Evolutionary conservation across 1,140 invertebrate genomes (phyloP).

Genomic region (Camponotus pennsylvanicus): DNA sequence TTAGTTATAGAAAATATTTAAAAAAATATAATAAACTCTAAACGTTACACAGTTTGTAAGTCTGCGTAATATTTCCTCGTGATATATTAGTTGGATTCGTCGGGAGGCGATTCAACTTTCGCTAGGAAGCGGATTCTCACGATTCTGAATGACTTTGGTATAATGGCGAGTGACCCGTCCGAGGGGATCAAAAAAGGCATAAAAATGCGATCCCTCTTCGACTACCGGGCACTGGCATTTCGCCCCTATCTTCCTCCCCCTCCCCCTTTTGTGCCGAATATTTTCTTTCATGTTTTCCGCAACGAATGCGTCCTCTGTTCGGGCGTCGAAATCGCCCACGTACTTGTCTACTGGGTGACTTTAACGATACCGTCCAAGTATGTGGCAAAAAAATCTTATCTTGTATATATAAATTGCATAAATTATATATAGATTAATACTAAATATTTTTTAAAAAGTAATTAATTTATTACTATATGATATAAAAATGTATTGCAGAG

Average conservation of each 20-base stretch:
- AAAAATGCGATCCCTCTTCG: constrained; percentile 33
- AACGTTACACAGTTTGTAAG: background rate
- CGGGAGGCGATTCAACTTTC: background rate
- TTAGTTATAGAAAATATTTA: too few relatives aligned
- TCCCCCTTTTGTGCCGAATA: background rate
- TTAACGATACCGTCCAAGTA: constrained; percentile 66
- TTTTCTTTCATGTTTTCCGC: constrained; percentile 56
- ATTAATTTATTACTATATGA: background rate
- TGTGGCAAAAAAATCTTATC: background rate
- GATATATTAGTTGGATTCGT: constrained; percentile 5
- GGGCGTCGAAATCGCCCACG: constrained; percentile 77
- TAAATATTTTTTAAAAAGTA: background rate
- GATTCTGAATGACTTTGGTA: constrained; percentile 66
- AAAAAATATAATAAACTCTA: too few relatives aligned
- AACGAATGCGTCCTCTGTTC: constrained; percentile 56
- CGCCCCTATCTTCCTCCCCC: too few relatives aligned
- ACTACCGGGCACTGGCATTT: constrained; percentile 1
- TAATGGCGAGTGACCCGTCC: constrained; percentile 22
- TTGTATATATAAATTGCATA: background rate
- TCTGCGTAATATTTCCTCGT: background rate
- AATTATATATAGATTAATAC: constrained; percentile 15
- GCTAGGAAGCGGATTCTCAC: constrained; percentile 56
- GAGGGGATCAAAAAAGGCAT: constrained; percentile 35
- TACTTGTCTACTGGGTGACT: constrained; percentile 69
- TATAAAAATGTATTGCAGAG: background rate